Percentiles rank a stretch among this genome's conserved stretches.
Evolutionary conservation across 2,888 invertebrate genomes (phyloP).

Genomic region (Drosophila birchii): DNA sequence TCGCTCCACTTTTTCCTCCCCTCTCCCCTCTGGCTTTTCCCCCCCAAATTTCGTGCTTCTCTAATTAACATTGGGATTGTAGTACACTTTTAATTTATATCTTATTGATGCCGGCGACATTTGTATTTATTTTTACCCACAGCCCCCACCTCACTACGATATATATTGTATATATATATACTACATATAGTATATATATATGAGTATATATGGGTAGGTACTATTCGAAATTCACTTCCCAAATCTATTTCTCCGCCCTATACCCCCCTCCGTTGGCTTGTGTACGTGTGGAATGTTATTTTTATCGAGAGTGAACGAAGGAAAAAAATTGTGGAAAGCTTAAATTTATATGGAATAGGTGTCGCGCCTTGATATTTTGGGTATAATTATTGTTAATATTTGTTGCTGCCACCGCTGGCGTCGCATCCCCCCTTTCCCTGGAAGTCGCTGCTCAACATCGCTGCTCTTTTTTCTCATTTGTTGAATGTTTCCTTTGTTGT

Average conservation of each 20-base stretch:
- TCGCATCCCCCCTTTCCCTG: constrained; percentile 20
- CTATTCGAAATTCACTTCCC: constrained; percentile 55
- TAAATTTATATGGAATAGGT: constrained; percentile 75
- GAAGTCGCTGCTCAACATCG: constrained; percentile 1
- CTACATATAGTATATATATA: too few relatives aligned
- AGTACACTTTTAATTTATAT: constrained; percentile 80
- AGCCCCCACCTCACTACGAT: constrained; percentile 13
- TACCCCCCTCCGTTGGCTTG: constrained; percentile 7
- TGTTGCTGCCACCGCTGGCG: constrained; percentile 47
- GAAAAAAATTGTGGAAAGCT: constrained; percentile 73
- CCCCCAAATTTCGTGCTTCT: constrained; percentile 62
- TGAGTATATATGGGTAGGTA: constrained; percentile 39
- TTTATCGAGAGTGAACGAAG: constrained; percentile 62
- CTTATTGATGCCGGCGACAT: constrained; percentile 81
- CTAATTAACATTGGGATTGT: constrained; percentile 79
- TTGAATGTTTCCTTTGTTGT: constrained; percentile 41
- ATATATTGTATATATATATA: not conserved
- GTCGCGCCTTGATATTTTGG: constrained; percentile 59
- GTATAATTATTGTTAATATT: constrained; percentile 75
- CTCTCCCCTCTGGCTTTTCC: not conserved
- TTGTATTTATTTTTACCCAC: constrained; percentile 77
- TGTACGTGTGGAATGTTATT: constrained; percentile 74
- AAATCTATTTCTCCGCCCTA: constrained; percentile 27
- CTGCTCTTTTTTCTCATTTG: constrained; percentile 20
- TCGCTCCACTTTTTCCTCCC: constrained; percentile 12